Percentiles rank a stretch among this genome's conserved stretches.
Evolutionary conservation across 2,797 vertebrate species (phyloP).

Genomic region (Danio tinwini): DNA sequence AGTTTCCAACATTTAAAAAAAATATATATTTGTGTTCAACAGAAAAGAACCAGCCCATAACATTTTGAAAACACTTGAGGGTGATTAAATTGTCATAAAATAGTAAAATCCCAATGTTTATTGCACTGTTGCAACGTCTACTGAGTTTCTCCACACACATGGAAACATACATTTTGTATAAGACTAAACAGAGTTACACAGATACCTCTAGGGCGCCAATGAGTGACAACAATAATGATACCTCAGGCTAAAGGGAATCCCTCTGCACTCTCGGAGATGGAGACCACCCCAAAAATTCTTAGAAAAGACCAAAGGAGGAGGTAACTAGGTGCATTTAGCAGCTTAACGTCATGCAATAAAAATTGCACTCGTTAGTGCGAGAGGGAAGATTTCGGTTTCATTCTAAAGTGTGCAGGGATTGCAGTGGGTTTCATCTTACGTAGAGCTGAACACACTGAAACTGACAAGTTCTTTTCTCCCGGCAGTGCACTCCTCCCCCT

Average conservation of each 20-base stretch:
- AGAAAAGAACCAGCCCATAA: too few relatives aligned
- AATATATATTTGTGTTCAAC: too few relatives aligned
- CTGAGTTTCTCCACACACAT: too few relatives aligned
- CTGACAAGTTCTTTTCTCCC: slow-evolving; percentile 36
- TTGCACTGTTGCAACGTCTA: too few relatives aligned
- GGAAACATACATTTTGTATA: background rate
- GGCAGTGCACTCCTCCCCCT: slow-evolving; percentile 41
- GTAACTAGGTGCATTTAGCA: slow-evolving; percentile 10
- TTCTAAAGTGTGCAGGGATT: slow-evolving; percentile 31
- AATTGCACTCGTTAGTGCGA: background rate
- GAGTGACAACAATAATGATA: background rate
- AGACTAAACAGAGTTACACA: background rate
- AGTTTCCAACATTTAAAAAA: too few relatives aligned
- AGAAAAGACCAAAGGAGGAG: background rate
- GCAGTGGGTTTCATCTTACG: slow-evolving; percentile 48
- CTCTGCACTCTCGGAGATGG: background rate
- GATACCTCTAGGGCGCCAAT: slow-evolving; percentile 1
- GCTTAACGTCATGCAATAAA: slow-evolving; percentile 15
- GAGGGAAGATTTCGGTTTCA: slow-evolving; percentile 12
- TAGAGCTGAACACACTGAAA: slow-evolving; percentile 55
- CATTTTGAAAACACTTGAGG: too few relatives aligned
- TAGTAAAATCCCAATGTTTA: too few relatives aligned
- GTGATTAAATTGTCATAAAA: too few relatives aligned
- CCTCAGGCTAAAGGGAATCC: slow-evolving; percentile 40
- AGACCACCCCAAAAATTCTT: background rate